Base-by-base conservation (phyloP, 2,888 invertebrate genomes). In the Synergus umbraculus region DNA sequence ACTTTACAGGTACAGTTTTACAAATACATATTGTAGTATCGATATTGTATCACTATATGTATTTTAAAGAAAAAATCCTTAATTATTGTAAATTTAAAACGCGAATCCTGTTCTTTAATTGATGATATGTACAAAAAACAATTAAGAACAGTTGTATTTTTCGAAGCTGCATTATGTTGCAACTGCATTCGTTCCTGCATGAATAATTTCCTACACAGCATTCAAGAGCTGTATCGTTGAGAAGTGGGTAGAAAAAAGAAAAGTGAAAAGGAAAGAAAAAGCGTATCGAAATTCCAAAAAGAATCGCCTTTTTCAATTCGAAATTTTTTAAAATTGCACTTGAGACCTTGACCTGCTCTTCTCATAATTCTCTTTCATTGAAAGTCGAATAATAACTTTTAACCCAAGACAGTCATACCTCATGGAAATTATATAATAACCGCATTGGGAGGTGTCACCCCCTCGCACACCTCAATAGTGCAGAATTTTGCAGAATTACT, bases 281-380 rank as follows among this genome's bases (percentile, higher is more conserved):
- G 12, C 60, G 46, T 43, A 76, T 41, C 78, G 46, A 66, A 66
- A 15, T 66, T 9, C 10, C 43, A 43, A 37, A 9, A 41, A 66
- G 43, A 43, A 66, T 60, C 60, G 18, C 22, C 10, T 60, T 22
- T 22, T 12, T 18, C 10, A 60, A 60, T 60, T 12, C 60, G 22
- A 60, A 60, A n/a, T 54, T n/a, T 60, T 5, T 2, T 4, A 60
- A 66, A 37, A 65, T 15, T 37, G 37, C 65, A 66, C 43, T 43
- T 41, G 41, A 66, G 37, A 66, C 41, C 65, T 66, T 43, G 65
- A 66, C 65, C 41, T 66, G 43, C 65, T 66, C 43, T 41, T 43
- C 37, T 66, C 41, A 43, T 15, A 43, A 41, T 65, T 37, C 9
- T 60, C n/a, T 8, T 60, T 22, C 22, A 22, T 22, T 41, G 9